These are phyloP conservation scores for Erythrolamprus reginae DNA, from an alignment of 2,113 vertebrate species.

Conservation along the genomic window DNA sequence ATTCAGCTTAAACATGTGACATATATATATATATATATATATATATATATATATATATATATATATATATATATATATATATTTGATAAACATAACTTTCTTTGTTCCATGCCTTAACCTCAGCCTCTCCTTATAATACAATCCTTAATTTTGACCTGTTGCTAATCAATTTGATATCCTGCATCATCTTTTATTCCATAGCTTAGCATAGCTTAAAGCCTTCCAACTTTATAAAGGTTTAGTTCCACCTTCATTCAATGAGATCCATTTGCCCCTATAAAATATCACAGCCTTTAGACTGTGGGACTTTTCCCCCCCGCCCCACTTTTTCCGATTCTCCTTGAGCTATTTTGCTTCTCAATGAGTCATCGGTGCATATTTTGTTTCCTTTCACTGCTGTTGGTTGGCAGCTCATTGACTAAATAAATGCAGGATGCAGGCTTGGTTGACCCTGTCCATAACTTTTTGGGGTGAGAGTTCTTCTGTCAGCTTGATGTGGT, in stretches of 20 bases:
- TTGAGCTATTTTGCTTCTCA: background rate
- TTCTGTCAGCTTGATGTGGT: background rate
- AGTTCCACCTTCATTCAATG: background rate
- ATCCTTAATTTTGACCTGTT: background rate
- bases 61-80: too few species aligned
- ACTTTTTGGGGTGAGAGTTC: background rate
- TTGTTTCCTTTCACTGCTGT: background rate
- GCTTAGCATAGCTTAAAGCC: background rate
- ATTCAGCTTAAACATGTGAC: too few species aligned
- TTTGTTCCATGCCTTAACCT: background rate
- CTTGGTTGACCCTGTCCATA: background rate
- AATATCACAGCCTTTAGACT: background rate
- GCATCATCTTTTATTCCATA: background rate
- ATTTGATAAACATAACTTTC: background rate
- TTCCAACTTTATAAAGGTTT: background rate
- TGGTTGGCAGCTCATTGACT: background rate
- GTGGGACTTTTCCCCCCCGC: background rate
- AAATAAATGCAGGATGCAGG: background rate
- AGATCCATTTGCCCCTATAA: background rate
- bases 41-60: too few species aligned
- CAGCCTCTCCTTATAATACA: background rate
- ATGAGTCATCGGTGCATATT: background rate
- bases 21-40: too few species aligned
- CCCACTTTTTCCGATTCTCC: background rate
- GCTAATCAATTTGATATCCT: background rate